phyloP scores from a whole-genome alignment of 2,797 vertebrate genomes.

The Hypotaenidia okinawae region DNA sequence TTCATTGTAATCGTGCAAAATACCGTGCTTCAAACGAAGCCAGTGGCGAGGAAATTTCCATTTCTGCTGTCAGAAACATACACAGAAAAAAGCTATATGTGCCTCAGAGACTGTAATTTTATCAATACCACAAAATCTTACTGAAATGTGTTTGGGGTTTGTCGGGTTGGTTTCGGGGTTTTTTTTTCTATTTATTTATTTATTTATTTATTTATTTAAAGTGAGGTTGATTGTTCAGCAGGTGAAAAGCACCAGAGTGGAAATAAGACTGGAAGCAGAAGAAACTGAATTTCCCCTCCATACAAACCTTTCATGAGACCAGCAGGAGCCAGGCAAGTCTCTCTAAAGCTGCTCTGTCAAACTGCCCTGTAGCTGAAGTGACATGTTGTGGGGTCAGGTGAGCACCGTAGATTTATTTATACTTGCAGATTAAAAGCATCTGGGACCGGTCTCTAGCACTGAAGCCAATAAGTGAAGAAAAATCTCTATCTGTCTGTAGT shows the following conservation, averaged over 20 bases:
- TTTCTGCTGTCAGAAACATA: background rate
- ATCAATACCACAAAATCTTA: background rate
- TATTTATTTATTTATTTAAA: background rate
- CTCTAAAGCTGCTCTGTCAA: background rate
- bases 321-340: background rate
- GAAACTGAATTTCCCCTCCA: background rate
- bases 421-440: background rate
- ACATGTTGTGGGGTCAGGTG: background rate
- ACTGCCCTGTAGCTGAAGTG: background rate
- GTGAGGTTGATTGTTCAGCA: background rate
- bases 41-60: background rate
- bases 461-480: background rate
- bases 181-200: background rate
- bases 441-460: background rate
- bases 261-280: background rate
- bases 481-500: background rate
- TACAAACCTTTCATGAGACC: background rate
- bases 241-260: background rate
- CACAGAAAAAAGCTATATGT: conserved; percentile 1
- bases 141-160: background rate
- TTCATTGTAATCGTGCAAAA: conserved; percentile 3
- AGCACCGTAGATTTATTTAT: background rate
- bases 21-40: background rate
- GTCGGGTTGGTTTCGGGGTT: background rate
- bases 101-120: background rate